Conservation (phyloP, 1,140 invertebrate genomes). For the Drosophila pandora region DNA sequence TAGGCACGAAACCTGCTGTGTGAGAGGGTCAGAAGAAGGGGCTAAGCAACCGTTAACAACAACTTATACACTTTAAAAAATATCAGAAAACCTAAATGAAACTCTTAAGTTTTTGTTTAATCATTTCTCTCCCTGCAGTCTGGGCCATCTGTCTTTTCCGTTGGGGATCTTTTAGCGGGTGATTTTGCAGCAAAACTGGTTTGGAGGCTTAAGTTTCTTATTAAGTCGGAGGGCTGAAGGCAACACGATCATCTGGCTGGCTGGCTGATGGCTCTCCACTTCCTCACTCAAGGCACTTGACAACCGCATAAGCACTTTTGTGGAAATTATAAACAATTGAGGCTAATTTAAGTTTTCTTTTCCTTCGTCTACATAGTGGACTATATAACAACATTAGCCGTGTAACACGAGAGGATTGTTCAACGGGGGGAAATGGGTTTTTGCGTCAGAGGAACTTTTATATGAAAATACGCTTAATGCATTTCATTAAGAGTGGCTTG, state of each 20-base stretch:
- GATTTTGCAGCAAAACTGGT: conserved; percentile 31
- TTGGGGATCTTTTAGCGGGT: conserved; percentile 54
- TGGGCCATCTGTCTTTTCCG: conserved; percentile 11
- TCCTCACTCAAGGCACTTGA: conserved; percentile 68
- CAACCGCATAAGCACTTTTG: conserved; percentile 39
- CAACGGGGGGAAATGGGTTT: conserved; percentile 56
- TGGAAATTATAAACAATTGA: conserved; percentile 78
- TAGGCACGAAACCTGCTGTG: conserved; percentile 68
- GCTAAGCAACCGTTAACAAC: conserved; percentile 10
- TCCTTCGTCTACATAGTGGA: conserved; percentile 18
- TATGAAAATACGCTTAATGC: conserved; percentile 58
- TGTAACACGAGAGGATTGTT: conserved; percentile 58
- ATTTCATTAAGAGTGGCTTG: conserved; percentile 70
- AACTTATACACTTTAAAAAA: neutral
- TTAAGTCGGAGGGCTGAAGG: conserved; percentile 23
- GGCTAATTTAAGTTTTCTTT: conserved; percentile 72
- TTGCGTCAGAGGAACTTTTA: conserved; percentile 37
- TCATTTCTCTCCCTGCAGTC: conserved; percentile 3
- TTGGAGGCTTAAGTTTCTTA: conserved; percentile 34
- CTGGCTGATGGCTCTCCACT: conserved; percentile 32
- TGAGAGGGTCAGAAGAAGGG: conserved; percentile 21
- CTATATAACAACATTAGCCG: conserved; percentile 58
- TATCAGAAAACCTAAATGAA: neutral
- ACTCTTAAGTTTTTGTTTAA: neutral
- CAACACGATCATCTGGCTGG: conserved; percentile 21